A percentile compares a stretch with the other conserved stretches of the same genome.
phyloP scores from a whole-genome alignment of 2,888 invertebrate species.

The Blera fallax region DNA sequence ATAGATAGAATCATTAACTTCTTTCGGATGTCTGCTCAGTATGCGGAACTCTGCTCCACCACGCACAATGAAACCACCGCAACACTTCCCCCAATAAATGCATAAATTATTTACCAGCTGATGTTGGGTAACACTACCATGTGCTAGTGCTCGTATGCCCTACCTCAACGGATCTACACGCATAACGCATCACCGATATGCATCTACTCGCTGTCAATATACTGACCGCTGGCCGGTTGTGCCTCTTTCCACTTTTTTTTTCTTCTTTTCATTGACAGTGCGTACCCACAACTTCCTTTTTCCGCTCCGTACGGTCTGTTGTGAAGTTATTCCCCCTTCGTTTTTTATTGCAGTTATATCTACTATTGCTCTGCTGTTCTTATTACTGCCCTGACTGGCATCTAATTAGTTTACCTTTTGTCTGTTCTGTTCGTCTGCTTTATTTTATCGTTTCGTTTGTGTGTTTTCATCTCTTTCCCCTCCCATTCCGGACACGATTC shows the following conservation, averaged over 20 bases:
- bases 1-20: background rate
- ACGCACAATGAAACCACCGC: conserved; percentile 1
- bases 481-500: conserved; percentile 17
- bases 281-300: conserved; percentile 70
- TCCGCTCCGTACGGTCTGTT: conserved; percentile 40
- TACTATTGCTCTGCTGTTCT: conserved; percentile 46
- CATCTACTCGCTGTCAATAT: conserved; percentile 46
- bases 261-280: conserved; percentile 43
- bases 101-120: conserved; percentile 31
- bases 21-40: background rate
- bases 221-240: conserved; percentile 7
- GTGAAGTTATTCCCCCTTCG: conserved; percentile 5
- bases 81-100: conserved; percentile 8
- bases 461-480: conserved; percentile 11
- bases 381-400: conserved; percentile 50
- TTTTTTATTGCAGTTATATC: conserved; percentile 31
- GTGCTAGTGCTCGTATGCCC: conserved; percentile 12
- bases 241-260: background rate
- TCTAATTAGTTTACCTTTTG: conserved; percentile 67
- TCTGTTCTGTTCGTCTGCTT: conserved; percentile 15
- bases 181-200: conserved; percentile 46
- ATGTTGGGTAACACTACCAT: conserved; percentile 26
- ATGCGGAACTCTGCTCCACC: conserved; percentile 31
- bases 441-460: conserved; percentile 11
- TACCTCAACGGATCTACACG: conserved; percentile 25